Evolutionary conservation across 2,888 invertebrate species (phyloP), one percentile per base, ranked within the genome.

Genomic region (Cheilosia scutellata): DNA sequence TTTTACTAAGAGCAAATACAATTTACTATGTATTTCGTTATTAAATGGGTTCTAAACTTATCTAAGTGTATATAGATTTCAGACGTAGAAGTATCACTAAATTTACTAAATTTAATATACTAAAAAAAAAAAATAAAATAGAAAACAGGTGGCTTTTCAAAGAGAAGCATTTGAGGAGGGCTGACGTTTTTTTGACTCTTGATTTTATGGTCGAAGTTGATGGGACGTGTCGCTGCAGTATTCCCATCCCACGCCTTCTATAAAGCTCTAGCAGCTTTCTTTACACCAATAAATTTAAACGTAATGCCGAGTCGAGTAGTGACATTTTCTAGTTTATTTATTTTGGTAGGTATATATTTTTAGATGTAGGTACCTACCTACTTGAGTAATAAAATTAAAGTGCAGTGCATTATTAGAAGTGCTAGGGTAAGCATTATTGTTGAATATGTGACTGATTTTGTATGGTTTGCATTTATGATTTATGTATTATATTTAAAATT

Each of bases 321-420:
- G 29, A 63, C 13, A 11, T 25, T 74, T 66, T 72, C 33, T 44
- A 16, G 60, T 76, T 77, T 83, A 49, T 82, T 82, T 82, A 82
- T 83, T 83, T 20, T 20, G 20, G 20, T 20, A 20, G 20, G 20
- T 83, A 57, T 83, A 83, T 37, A 51, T 72, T 78, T 78, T 78
- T 20, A 16, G 16, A 47, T 47, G n/a, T 47, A 16, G 6, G 2
- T 20, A 20, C n/a, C n/a, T 16, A 7, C 5, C 47, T 60, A 60
- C 53, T 55, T 55, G 62, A 66, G 62, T 57, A 68, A 62, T 65
- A 33, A 72, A 53, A 66, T 31, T 63, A 60, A 51, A 57, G 66
- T 60, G 33, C 55, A 63, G 75, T 76, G 37, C 25, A 20, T 63
- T 63, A 49, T 49, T 27, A 66, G 33, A 68, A 49, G 49, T 68